Evolutionary conservation across 1,140 invertebrate species (phyloP).

Genomic region (Stenopsyche tienmushanensis): DNA sequence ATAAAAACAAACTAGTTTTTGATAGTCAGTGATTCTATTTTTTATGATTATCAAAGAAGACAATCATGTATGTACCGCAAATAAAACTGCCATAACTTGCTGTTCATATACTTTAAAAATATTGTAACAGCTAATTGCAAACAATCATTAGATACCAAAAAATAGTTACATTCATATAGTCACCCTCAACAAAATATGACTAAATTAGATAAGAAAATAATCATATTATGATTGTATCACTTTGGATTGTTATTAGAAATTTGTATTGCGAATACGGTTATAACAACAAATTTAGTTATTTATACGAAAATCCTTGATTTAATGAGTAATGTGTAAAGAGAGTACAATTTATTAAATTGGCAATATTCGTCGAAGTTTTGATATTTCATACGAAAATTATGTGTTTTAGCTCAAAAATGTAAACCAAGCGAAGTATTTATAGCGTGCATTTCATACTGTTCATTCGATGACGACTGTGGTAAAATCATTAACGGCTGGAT

Average conservation of each 20-base stretch:
- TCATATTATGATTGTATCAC: neutral
- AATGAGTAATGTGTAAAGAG: neutral
- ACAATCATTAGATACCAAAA: no score
- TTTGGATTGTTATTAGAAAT: neutral
- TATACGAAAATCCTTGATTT: neutral
- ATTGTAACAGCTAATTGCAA: no score
- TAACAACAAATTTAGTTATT: neutral
- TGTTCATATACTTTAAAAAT: no score
- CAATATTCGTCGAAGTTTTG: neutral
- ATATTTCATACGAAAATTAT: neutral
- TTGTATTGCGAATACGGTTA: neutral
- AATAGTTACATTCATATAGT: no score
- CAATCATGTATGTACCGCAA: neutral
- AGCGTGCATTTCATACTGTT: slow-evolving; percentile 18
- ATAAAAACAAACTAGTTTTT: neutral
- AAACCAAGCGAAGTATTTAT: slow-evolving; percentile 22
- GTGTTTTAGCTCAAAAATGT: neutral
- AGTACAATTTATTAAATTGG: neutral
- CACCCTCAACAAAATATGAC: no score
- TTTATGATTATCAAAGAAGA: neutral
- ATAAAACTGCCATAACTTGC: no score
- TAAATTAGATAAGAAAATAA: no score
- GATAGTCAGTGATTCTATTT: neutral
- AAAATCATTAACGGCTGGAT: slow-evolving; percentile 3
- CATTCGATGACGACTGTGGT: slow-evolving; percentile 22